phyloP scores from a whole-genome alignment of 2,888 invertebrate species.

The Brachypalpus laphriformis region DNA sequence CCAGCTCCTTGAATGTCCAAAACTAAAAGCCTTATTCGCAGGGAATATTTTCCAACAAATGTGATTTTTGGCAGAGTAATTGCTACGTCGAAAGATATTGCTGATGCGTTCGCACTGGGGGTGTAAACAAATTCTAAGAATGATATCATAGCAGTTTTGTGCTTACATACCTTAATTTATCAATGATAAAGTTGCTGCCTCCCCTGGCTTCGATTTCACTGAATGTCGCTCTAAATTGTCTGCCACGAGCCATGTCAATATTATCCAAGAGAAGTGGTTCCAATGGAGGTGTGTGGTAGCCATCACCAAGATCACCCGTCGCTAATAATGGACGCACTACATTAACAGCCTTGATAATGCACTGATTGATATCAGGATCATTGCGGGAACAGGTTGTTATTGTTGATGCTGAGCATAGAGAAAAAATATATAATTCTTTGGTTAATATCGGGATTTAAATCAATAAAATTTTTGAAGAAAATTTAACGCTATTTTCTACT shows the following conservation, averaged over 20 bases:
- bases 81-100: conserved; percentile 80
- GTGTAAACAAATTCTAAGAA: not conserved
- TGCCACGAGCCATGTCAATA: conserved; percentile 80
- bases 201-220: conserved; percentile 80
- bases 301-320: conserved; percentile 81
- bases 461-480: too few relatives aligned
- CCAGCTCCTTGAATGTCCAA: conserved; percentile 81
- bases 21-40: conserved; percentile 80
- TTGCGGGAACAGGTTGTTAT: conserved; percentile 81
- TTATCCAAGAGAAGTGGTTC: conserved; percentile 81
- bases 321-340: conserved; percentile 79
- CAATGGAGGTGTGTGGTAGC: conserved; percentile 80
- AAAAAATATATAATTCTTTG: not conserved
- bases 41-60: conserved; percentile 80
- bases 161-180: conserved; percentile 79
- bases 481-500: too few relatives aligned
- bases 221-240: conserved; percentile 81
- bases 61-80: conserved; percentile 81
- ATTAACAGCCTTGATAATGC: conserved; percentile 81
- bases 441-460: too few relatives aligned
- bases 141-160: not conserved
- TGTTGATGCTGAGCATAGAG: conserved; percentile 77
- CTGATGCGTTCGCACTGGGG: conserved; percentile 79
- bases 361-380: conserved; percentile 80
- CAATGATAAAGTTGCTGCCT: conserved; percentile 82